Base-by-base conservation (phyloP, 2,888 invertebrate species). In the Melanargia galathea region DNA sequence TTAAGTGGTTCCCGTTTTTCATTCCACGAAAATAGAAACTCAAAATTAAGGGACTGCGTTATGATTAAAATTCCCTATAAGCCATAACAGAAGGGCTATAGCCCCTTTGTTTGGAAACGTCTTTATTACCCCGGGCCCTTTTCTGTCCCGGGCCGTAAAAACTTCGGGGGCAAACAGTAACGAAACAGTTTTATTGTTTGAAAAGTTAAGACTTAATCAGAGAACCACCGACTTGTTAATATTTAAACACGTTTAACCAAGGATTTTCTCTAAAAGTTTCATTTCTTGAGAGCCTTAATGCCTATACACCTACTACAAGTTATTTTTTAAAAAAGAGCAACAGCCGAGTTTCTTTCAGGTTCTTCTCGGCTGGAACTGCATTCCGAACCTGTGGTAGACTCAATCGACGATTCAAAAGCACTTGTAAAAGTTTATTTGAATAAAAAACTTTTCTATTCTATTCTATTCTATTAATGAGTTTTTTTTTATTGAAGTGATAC, bases 11-110 rank as follows among this genome's bases (percentile, higher is more conserved):
- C 30, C 30, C 8, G 30, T 30, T 30, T 38, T 13, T 13, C 38
- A 38, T 38, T 48, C 24, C 13, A 5, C 11, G 18, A n/a, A 4
- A 5, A 24, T 13, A 24, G 24, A 11, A 10, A 3, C 4, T 20
- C 20, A 45, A 20, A 20, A 20, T n/a, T 7, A 48, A 11, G 7
- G 24, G 13, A 22, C 0, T 13, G 2, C 13, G 3, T 13, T 24
- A n/a, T 30, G 49, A 49, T 49, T 49, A 49, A 49, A 49, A n/a
- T 26, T 49, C 16, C 49, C 26, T 30, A 30, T 30, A 30, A 49
- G 3, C 49, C 26, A 49, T 49, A n/a, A 30, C 48, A 7, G 26
- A 1, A 30, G 49, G 49, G 26, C 26, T 13, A 11, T 2, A 2
- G 13, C 46, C 13, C n/a, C 18, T 26, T 49, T 49, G 49, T 49